phyloP scores from a whole-genome alignment of 2,113 vertebrate species.

The Siniperca chuatsi region DNA sequence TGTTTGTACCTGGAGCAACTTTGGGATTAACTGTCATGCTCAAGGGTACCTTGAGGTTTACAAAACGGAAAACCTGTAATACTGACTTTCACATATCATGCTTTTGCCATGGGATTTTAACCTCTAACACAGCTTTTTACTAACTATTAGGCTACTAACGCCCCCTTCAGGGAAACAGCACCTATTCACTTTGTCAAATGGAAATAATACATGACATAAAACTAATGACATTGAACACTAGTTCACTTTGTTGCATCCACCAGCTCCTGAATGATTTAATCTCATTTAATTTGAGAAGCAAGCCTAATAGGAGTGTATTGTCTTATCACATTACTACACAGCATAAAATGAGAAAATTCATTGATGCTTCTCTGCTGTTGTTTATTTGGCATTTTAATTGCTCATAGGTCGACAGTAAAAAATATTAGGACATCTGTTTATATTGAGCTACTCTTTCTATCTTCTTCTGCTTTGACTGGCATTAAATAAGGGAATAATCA shows the following conservation, averaged over 20 bases:
- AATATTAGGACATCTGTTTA: not conserved
- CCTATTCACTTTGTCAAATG: slow-evolving; percentile 1
- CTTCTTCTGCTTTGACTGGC: not conserved
- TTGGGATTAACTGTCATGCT: not conserved
- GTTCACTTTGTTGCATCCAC: not conserved
- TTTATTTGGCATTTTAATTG: not conserved
- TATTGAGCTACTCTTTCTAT: not conserved
- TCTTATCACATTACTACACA: not conserved
- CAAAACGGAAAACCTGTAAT: not conserved
- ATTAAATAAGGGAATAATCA: slow-evolving; percentile 13
- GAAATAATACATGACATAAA: slow-evolving; percentile 1
- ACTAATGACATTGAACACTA: not conserved
- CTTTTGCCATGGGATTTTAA: not conserved
- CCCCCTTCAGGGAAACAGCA: slow-evolving; percentile 39
- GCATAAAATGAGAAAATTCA: not conserved
- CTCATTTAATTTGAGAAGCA: not conserved
- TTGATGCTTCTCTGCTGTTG: not conserved
- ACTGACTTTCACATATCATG: not conserved
- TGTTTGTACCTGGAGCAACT: not conserved
- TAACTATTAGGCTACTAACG: not conserved
- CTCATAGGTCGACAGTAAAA: not conserved
- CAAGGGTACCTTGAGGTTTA: not conserved
- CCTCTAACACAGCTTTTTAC: not conserved
- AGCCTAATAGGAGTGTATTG: not conserved
- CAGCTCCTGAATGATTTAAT: slow-evolving; percentile 1